Evolutionary conservation across 2,113 vertebrate genomes (phyloP).

Genomic region (Scalopus aquaticus): DNA sequence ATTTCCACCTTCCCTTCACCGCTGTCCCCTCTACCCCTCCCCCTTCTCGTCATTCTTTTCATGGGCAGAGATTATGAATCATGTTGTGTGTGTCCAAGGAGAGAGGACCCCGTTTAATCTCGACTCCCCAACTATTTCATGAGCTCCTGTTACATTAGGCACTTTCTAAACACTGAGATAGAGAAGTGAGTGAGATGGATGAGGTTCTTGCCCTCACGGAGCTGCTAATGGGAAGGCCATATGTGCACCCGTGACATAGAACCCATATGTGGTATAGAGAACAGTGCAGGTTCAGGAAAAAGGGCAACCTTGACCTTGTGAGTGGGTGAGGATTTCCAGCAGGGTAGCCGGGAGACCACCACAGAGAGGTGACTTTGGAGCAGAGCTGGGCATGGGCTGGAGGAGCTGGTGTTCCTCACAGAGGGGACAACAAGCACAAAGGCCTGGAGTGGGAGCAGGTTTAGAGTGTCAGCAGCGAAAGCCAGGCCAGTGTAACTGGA

Average conservation of each 20-base stretch:
- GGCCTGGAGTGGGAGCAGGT: background rate
- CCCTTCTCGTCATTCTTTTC: background rate
- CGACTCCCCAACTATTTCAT: background rate
- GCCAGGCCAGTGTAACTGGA: background rate
- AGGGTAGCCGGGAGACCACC: background rate
- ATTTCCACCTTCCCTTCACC: background rate
- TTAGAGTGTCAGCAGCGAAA: background rate
- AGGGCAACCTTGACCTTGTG: no score
- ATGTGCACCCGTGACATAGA: background rate
- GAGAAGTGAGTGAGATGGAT: background rate
- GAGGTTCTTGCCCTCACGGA: background rate
- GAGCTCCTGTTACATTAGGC: background rate
- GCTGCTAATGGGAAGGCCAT: background rate
- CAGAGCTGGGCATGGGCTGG: background rate
- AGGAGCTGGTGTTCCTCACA: background rate
- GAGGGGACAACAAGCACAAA: background rate
- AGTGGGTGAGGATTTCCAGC: background rate
- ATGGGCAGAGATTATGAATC: background rate
- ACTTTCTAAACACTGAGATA: background rate
- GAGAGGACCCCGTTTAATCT: background rate
- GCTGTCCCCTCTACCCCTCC: rapidly evolving
- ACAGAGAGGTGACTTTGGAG: background rate
- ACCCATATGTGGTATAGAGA: background rate
- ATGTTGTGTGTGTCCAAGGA: background rate
- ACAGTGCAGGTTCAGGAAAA: background rate